Conservation (phyloP, 2,888 invertebrate genomes). For the Ypsolopha scabrella region DNA sequence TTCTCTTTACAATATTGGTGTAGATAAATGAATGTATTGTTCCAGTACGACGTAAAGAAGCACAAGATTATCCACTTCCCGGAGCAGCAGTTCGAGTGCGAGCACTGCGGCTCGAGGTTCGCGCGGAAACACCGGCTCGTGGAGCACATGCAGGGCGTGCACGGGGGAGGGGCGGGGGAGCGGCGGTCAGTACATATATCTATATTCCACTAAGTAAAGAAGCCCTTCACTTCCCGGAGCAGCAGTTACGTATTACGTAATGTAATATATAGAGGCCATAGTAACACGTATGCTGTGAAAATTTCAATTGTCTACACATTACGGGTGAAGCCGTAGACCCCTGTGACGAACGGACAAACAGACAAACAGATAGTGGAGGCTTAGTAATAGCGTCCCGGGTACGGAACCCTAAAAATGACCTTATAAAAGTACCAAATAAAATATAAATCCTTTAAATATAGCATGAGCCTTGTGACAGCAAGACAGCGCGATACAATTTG, state of each 20-base stretch:
- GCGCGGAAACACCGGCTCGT: slow-evolving; percentile 17
- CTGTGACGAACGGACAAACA: not conserved
- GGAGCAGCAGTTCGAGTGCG: slow-evolving; percentile 24
- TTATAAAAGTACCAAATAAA: too few species aligned
- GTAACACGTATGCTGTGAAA: slow-evolving; percentile 2
- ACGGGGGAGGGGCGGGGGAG: slow-evolving; percentile 23
- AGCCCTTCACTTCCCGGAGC: not conserved
- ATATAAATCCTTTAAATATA: too few species aligned
- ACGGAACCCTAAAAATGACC: too few species aligned
- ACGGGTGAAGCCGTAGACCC: not conserved
- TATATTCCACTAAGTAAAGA: not conserved
- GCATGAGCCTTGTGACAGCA: too few species aligned
- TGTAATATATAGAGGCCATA: too few species aligned
- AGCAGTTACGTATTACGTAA: too few species aligned
- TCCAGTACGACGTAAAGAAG: slow-evolving; percentile 27
- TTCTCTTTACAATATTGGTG: too few species aligned
- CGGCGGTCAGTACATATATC: slow-evolving; percentile 20
- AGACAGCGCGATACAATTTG: too few species aligned
- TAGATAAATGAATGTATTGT: too few species aligned
- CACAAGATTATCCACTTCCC: slow-evolving; percentile 33
- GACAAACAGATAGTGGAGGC: not conserved
- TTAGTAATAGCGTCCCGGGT: too few species aligned
- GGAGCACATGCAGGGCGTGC: slow-evolving; percentile 17
- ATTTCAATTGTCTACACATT: not conserved
- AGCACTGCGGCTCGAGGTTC: slow-evolving; percentile 28